A percentile compares a stretch with the other conserved stretches of the same genome.
Evolutionary conservation across 1,140 invertebrate species (phyloP).

Genomic region (Bradynema listronoti): DNA sequence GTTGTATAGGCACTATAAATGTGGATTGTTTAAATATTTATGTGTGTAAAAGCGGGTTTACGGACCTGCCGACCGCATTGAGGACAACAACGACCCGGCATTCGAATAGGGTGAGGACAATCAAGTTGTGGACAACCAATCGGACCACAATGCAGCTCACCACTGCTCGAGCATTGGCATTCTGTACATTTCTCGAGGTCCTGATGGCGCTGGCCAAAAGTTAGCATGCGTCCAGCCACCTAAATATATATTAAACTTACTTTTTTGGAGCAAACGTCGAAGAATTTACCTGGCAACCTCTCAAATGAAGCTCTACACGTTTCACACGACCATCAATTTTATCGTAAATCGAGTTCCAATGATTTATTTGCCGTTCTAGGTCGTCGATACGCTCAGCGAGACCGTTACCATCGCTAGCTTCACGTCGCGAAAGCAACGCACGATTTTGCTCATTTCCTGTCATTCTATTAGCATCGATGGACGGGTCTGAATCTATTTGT

Average conservation of each 20-base stretch:
- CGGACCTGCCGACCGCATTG: slow-evolving; percentile 32
- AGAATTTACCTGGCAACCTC: slow-evolving; percentile 23
- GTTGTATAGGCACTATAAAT: slow-evolving; percentile 42
- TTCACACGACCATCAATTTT: slow-evolving; percentile 19
- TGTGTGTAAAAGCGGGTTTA: not conserved
- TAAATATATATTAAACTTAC: slow-evolving; percentile 3
- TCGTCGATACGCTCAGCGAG: slow-evolving; percentile 8
- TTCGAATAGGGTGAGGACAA: slow-evolving; percentile 35
- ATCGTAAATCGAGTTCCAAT: not conserved
- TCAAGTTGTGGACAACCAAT: slow-evolving; percentile 40
- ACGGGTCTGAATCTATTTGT: not conserved
- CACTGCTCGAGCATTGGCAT: slow-evolving; percentile 41
- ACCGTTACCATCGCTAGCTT: not conserved
- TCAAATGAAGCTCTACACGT: slow-evolving; percentile 31
- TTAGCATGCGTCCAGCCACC: slow-evolving; percentile 24
- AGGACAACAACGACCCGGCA: slow-evolving; percentile 36
- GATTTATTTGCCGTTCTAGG: slow-evolving; percentile 18
- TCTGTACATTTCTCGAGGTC: slow-evolving; percentile 32
- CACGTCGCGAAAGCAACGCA: too few relatives aligned
- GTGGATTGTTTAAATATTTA: not conserved
- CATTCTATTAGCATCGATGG: not conserved
- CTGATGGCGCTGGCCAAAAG: slow-evolving; percentile 34
- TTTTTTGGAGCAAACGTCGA: not conserved
- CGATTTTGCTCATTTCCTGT: not conserved
- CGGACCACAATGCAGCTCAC: slow-evolving; percentile 33